These are phyloP conservation scores for Ptychoptera albimana DNA, from an alignment of 2,888 invertebrate genomes.

Conservation along the genomic window DNA sequence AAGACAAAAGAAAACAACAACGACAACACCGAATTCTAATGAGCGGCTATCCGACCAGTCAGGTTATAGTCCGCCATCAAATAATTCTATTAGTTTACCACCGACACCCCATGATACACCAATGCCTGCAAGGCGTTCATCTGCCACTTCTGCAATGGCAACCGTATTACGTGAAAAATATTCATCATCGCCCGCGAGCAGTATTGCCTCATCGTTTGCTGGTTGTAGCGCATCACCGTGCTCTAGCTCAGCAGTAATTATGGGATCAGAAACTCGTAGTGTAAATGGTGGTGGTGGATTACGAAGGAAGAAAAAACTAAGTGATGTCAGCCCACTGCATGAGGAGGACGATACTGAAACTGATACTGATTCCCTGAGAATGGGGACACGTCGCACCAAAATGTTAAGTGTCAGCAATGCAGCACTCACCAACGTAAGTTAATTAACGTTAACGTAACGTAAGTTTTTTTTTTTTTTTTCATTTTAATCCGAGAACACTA, in stretches of 20 bases:
- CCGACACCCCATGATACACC: slow-evolving; percentile 8
- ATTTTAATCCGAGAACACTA: neutral
- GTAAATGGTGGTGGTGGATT: slow-evolving; percentile 1
- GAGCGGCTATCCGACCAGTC: slow-evolving; percentile 5
- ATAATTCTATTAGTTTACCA: slow-evolving; percentile 9
- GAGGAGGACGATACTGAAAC: slow-evolving; percentile 22
- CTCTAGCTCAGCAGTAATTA: too few relatives aligned
- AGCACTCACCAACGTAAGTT: slow-evolving; percentile 47
- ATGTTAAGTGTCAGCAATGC: slow-evolving; percentile 37
- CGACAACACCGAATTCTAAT: slow-evolving; percentile 5
- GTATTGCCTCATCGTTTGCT: too few relatives aligned
- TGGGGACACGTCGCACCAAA: slow-evolving; percentile 29
- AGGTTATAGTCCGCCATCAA: slow-evolving; percentile 5
- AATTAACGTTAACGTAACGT: slow-evolving; percentile 5
- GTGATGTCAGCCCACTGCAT: slow-evolving; percentile 8
- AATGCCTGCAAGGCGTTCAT: slow-evolving; percentile 4
- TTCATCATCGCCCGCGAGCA: too few relatives aligned
- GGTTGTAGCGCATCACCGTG: too few relatives aligned
- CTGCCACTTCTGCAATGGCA: too few relatives aligned
- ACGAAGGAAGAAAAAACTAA: neutral
- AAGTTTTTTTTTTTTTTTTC: slow-evolving; percentile 9
- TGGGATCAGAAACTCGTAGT: slow-evolving; percentile 4
- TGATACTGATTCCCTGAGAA: slow-evolving; percentile 33
- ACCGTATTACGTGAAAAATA: too few relatives aligned
- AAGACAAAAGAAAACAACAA: slow-evolving; percentile 1